These are phyloP conservation scores for Callopanchax toddi DNA, from an alignment of 2,113 vertebrate species.

Conservation along the genomic window DNA sequence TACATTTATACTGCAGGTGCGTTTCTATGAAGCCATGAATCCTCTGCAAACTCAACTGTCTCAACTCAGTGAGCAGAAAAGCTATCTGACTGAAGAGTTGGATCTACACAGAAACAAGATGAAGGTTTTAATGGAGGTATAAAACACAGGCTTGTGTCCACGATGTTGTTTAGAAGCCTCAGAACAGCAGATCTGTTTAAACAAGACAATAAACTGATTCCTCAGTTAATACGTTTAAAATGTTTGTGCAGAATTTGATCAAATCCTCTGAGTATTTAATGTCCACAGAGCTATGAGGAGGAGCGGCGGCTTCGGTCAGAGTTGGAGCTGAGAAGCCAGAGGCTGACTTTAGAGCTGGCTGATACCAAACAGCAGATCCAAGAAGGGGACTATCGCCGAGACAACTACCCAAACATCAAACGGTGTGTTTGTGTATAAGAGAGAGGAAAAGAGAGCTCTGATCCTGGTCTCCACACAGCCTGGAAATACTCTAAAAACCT, in stretches of 20 bases:
- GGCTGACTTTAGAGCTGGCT: constrained; percentile 89
- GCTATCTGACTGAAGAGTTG: constrained; percentile 83
- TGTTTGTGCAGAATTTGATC: background rate
- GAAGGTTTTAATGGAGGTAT: constrained; percentile 88
- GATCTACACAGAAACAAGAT: constrained; percentile 82
- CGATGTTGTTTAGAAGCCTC: too few relatives aligned
- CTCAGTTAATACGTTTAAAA: background rate
- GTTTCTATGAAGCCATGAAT: constrained; percentile 87
- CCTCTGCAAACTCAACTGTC: constrained; percentile 83
- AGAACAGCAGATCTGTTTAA: too few relatives aligned
- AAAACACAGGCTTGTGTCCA: background rate
- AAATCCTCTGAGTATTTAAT: too few relatives aligned
- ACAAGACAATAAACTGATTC: background rate
- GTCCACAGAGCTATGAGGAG: constrained; percentile 88
- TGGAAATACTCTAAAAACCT: background rate
- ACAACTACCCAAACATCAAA: constrained; percentile 93
- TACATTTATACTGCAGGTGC: constrained; percentile 75
- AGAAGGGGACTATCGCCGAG: constrained; percentile 90
- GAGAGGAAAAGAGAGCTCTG: too few relatives aligned
- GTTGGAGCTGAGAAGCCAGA: constrained; percentile 89
- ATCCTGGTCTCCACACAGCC: background rate
- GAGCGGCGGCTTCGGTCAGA: constrained; percentile 87
- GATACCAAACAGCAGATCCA: constrained; percentile 93
- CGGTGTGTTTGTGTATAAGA: constrained; percentile 74
- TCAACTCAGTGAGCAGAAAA: constrained; percentile 84